Evolutionary conservation across 2,113 vertebrate species (phyloP).

Genomic region (Ceyx margarethae): DNA sequence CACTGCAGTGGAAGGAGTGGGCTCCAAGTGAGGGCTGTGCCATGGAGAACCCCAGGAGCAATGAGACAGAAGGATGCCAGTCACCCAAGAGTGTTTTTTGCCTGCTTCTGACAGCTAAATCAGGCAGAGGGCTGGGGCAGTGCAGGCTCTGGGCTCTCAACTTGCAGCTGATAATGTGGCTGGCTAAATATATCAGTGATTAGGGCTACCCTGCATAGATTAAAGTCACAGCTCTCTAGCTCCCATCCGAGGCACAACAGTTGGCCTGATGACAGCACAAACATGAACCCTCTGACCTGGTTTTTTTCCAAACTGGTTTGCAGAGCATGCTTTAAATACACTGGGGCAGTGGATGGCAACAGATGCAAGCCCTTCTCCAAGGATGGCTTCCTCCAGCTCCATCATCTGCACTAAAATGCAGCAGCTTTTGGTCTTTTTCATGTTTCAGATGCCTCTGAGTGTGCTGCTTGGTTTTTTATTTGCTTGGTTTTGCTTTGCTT

Average conservation of each 20-base stretch:
- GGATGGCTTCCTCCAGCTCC: not conserved
- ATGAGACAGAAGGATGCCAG: accelerated
- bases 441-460: not conserved
- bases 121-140: not conserved
- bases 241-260: constrained; percentile 4
- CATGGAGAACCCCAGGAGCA: not conserved
- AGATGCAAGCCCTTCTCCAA: not conserved
- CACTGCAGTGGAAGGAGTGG: not conserved
- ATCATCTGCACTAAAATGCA: not conserved
- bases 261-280: constrained; percentile 36
- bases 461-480: not conserved
- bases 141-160: not conserved
- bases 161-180: constrained; percentile 39
- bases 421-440: not conserved
- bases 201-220: constrained; percentile 21
- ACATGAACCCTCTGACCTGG: constrained; percentile 42
- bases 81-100: not conserved
- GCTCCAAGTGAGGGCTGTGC: accelerated
- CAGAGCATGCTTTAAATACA: constrained; percentile 20
- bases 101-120: not conserved
- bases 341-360: not conserved
- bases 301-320: constrained; percentile 24
- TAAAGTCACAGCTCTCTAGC: constrained; percentile 45
- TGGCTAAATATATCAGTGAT: constrained; percentile 50
- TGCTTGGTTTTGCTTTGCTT: no score